Evolutionary conservation across 2,888 invertebrate genomes (phyloP).

Genomic region (Torymus tubicola): DNA sequence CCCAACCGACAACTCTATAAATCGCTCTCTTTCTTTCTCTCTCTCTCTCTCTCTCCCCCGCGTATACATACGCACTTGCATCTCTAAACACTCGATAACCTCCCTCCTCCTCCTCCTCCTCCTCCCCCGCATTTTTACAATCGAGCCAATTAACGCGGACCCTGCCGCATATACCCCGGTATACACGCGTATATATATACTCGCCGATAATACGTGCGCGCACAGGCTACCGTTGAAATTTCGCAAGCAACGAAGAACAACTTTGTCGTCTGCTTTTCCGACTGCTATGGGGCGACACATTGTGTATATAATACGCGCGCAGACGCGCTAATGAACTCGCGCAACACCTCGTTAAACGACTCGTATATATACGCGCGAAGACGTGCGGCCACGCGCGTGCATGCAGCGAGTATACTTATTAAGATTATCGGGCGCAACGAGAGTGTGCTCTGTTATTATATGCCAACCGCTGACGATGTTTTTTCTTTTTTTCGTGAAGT

Average conservation of each 20-base stretch:
- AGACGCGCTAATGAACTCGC: slow-evolving; percentile 53
- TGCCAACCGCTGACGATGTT: too few species aligned
- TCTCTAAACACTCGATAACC: too few species aligned
- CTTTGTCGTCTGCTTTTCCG: slow-evolving; percentile 25
- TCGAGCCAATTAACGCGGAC: too few species aligned
- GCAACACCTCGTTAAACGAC: slow-evolving; percentile 54
- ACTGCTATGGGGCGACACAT: slow-evolving; percentile 24
- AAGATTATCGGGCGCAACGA: slow-evolving; percentile 38
- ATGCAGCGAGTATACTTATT: slow-evolving; percentile 31
- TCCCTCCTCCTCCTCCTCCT: too few species aligned
- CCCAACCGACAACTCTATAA: too few species aligned
- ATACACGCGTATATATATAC: background rate
- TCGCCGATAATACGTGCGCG: background rate
- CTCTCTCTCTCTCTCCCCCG: too few species aligned
- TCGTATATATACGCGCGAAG: background rate
- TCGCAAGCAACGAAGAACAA: background rate
- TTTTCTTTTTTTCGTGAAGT: too few species aligned
- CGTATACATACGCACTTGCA: too few species aligned
- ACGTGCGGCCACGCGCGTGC: slow-evolving; percentile 28
- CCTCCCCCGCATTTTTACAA: too few species aligned
- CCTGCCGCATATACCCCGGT: too few species aligned
- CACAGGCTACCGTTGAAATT: background rate
- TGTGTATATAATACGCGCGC: slow-evolving; percentile 21
- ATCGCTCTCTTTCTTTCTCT: too few species aligned
- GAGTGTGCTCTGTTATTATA: too few species aligned